Base-by-base conservation (phyloP, 2,113 vertebrate genomes). In the Lepus americanus region DNA sequence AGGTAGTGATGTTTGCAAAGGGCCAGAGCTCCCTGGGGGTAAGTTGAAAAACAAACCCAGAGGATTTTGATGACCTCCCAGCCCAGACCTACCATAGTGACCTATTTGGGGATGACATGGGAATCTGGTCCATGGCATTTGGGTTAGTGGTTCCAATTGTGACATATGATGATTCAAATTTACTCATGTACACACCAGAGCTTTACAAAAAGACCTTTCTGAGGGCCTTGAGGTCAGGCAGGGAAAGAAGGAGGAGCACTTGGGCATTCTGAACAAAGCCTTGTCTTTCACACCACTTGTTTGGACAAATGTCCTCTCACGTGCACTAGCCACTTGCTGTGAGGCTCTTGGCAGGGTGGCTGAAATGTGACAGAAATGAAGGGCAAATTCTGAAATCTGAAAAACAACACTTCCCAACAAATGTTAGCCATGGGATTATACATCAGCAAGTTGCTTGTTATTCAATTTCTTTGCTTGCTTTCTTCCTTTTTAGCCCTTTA, bases 141-240 rank as follows among this genome's bases (percentile, higher is more conserved):
- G 92, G 90, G 83, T 96, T 86, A 55, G 55, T 93, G 92, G 92
- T 86, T 92, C 86, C 3, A 12, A n/a, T 81, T 95, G 86, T 96
- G 97, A 97, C 97, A 97, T 61, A 89, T 3, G 79, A 89, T 97
- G 97, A 96, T 89, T 97, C 96, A 97, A 81, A 92, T 95, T 94
- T 97, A 92, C 94, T 90, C 88, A 76, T 84, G 70, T 23, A 55
- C 27, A 94, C 82, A 88, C 88, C 53, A 94, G 94, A 83, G 76
- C 86, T 88, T 95, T 81, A 89, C 61, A 92, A 88, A 95, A 73
- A 95, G 96, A 97, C 94, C 95, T 96, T 96, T n/a, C 2, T 92
- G 72, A 94, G 88, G 95, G 93, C 81, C 53, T 86, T 77, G 95
- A 92, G 97, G 94, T 95, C 88, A 94, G 79, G 39, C 63, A 39